phyloP scores from a whole-genome alignment of 2,797 vertebrate species.

The Acestrorhynchus altus region DNA sequence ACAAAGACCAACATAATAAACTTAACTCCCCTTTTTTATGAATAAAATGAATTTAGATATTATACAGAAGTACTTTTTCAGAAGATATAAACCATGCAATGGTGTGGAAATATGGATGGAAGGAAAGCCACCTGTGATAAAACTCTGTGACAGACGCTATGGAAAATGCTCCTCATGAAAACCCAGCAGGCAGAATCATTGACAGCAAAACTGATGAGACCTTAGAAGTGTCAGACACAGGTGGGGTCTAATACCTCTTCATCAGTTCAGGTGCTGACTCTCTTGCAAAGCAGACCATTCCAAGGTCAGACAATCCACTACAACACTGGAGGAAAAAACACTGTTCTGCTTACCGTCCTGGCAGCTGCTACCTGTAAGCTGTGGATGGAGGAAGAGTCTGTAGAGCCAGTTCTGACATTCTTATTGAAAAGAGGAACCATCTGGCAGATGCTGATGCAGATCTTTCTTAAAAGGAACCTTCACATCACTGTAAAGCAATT shows the following conservation, averaged over 20 bases:
- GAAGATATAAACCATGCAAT: no score
- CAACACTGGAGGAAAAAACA: slow-evolving; percentile 18
- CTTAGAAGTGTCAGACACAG: background rate
- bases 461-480: no score
- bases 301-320: slow-evolving; percentile 35
- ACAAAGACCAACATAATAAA: no score
- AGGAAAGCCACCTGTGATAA: no score
- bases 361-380: slow-evolving; percentile 32
- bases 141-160: no score
- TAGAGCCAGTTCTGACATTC: slow-evolving; percentile 12
- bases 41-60: no score
- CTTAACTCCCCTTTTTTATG: no score
- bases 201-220: slow-evolving; percentile 25
- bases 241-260: slow-evolving; percentile 5
- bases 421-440: slow-evolving; percentile 18
- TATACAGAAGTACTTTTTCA: no score
- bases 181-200: slow-evolving; percentile 25
- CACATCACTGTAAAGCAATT: no score
- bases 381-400: slow-evolving; percentile 30
- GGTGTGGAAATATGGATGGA: no score
- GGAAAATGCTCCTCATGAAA: slow-evolving; percentile 20
- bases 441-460: no score
- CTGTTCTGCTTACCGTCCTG: no score
- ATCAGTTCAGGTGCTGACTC: slow-evolving; percentile 9
- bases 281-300: slow-evolving; percentile 28